These are phyloP conservation scores for Gerris buenoi DNA, from an alignment of 1,140 invertebrate species.

Conservation along the genomic window DNA sequence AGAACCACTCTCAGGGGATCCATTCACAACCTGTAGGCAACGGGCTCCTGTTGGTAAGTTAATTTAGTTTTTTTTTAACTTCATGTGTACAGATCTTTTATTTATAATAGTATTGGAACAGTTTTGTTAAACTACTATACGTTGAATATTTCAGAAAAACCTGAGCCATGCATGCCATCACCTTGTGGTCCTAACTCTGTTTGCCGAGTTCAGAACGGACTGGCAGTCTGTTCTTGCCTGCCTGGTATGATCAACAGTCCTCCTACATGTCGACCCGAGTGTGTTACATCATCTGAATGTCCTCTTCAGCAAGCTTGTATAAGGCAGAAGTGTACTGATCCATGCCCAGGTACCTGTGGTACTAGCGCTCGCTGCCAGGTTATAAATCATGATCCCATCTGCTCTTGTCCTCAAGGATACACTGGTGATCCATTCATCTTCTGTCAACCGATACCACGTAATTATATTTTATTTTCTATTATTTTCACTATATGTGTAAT, in stretches of 20 bases:
- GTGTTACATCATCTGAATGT: slow-evolving; percentile 51
- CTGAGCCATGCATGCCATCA: slow-evolving; percentile 33
- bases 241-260: slow-evolving; percentile 54
- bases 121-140: background rate
- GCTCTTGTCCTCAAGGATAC: slow-evolving; percentile 48
- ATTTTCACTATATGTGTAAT: no score
- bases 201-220: slow-evolving; percentile 38
- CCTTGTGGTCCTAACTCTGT: slow-evolving; percentile 39
- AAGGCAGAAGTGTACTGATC: slow-evolving; percentile 47
- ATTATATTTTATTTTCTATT: no score
- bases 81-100: no score
- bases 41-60: slow-evolving; percentile 31
- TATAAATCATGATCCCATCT: slow-evolving; percentile 57
- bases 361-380: slow-evolving; percentile 49
- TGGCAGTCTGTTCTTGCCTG: slow-evolving; percentile 52
- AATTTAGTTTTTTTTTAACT: slow-evolving; percentile 35
- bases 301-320: slow-evolving; percentile 41
- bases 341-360: slow-evolving; percentile 49
- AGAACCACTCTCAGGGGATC: slow-evolving; percentile 33
- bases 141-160: background rate
- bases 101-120: no score
- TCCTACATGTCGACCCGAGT: slow-evolving; percentile 54
- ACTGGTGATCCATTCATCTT: slow-evolving; percentile 56
- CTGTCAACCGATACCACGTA: slow-evolving; percentile 35
- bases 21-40: slow-evolving; percentile 27